phyloP scores from a whole-genome alignment of 2,113 vertebrate species.

The Sceloporus tristichus region DNA sequence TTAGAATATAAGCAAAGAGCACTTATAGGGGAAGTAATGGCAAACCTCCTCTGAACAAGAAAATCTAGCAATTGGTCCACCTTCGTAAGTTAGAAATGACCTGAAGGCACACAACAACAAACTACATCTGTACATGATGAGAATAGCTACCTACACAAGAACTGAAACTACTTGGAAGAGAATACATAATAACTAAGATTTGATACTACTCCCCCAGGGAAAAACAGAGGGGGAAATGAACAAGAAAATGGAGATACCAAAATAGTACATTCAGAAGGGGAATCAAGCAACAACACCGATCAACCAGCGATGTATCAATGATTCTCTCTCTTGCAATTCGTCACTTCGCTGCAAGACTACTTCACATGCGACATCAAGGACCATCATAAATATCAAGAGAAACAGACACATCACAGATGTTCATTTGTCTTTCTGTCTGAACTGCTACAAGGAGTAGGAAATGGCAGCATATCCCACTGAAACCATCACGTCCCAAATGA shows the following conservation, averaged over 20 bases:
- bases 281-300: slow-evolving; percentile 50
- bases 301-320: slow-evolving; percentile 41
- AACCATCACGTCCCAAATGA: slow-evolving; percentile 39
- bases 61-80: too few relatives aligned
- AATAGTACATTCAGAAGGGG: slow-evolving; percentile 56
- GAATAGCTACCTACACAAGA: background rate
- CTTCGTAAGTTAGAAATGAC: too few relatives aligned
- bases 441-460: background rate
- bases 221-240: slow-evolving; percentile 20
- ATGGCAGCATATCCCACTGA: background rate
- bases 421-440: slow-evolving; percentile 46
- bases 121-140: background rate
- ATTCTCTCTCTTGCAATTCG: slow-evolving; percentile 47
- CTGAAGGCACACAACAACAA: background rate
- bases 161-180: background rate
- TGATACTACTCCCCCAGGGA: slow-evolving; percentile 55
- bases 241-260: slow-evolving; percentile 34
- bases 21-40: background rate
- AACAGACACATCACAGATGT: slow-evolving; percentile 38
- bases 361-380: background rate
- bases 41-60: too few relatives aligned
- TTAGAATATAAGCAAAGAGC: too few relatives aligned
- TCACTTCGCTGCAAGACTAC: slow-evolving; percentile 45
- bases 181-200: background rate
- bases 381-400: slow-evolving; percentile 52